Base-by-base conservation (phyloP, 2,797 vertebrate species). In the Malacoraja senta region DNA sequence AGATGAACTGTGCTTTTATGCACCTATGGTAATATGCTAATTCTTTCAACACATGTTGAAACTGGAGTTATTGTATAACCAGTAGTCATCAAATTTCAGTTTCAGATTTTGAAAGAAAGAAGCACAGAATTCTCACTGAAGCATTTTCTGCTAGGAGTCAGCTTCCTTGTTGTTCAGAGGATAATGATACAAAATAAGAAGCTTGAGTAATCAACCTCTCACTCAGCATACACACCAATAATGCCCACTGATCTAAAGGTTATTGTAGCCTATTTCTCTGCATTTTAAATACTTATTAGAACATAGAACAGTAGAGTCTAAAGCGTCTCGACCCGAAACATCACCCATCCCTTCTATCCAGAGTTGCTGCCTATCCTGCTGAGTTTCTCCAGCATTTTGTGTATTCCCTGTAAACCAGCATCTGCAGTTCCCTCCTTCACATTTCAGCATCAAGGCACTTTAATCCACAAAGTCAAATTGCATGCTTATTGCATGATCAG, bases 31-130 rank as follows among this genome's bases (percentile, higher is more conserved):
- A 76, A 72, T 1, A 53, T 65, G 7, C 15, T 68, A 65, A 68
- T 88, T 88, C 61, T 68, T 88, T 88, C 17, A 68, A 68, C 29
- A 12, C 58, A 17, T 68, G 84, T 88, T 68, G n/a, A 88, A 88
- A 68, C 84, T 68, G 0, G 17, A 68, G 84, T 88, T 88, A 88
- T 35, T 65, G 63, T 35, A 88, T 68, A 88, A 88, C 29, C 1
- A 32, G n/a, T 88, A 35, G 63, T 35, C 35, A 65, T 19, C 71
- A 74, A 21, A 74, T 74, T 74, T 68, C 29, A 88, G n/a, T 68
- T 88, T 35, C 63, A 35, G n/a, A 65, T 88, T 68, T 65, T 21
- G n/a, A 86, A n/a, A 86, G 83, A 86, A 9, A n/a, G 12, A 88
- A 68, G 65, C 61, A 88, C 61, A 35, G 17, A 68, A 83, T 58